These are phyloP conservation scores for Taurulus bubalis DNA, from an alignment of 2,113 vertebrate genomes.

Conservation along the genomic window DNA sequence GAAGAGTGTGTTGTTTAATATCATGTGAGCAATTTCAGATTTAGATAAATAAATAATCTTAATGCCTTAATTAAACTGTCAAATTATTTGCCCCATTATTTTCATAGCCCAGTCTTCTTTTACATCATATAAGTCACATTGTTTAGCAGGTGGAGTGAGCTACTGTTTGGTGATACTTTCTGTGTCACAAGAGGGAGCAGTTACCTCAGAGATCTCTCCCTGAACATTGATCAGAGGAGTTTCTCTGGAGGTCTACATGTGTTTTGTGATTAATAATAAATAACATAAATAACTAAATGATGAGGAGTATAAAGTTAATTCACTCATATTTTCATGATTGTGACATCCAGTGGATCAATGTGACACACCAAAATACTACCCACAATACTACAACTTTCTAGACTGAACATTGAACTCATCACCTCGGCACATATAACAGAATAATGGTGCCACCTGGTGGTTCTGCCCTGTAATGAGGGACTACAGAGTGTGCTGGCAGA, in stretches of 20 bases:
- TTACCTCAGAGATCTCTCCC: constrained; percentile 44
- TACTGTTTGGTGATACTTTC: constrained; percentile 19
- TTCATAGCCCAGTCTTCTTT: background rate
- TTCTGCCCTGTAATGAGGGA: background rate
- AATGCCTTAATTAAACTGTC: background rate
- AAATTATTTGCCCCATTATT: background rate
- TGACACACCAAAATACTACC: background rate
- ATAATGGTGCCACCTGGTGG: constrained; percentile 70
- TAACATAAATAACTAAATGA: background rate
- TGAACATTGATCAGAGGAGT: background rate
- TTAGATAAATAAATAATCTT: background rate
- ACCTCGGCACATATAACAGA: constrained; percentile 8
- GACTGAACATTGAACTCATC: background rate
- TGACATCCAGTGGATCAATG: background rate
- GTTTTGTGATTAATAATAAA: background rate
- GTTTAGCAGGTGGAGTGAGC: background rate
- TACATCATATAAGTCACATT: background rate
- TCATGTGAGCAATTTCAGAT: background rate
- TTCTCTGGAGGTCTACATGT: background rate
- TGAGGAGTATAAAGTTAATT: background rate
- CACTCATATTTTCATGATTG: background rate
- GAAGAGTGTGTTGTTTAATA: too few relatives aligned
- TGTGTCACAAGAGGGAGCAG: constrained; percentile 78
- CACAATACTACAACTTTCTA: too few relatives aligned
- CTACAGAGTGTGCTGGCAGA: background rate